phyloP scores from a whole-genome alignment of 2,888 invertebrate species.

The Ceratothoa steindachneri region DNA sequence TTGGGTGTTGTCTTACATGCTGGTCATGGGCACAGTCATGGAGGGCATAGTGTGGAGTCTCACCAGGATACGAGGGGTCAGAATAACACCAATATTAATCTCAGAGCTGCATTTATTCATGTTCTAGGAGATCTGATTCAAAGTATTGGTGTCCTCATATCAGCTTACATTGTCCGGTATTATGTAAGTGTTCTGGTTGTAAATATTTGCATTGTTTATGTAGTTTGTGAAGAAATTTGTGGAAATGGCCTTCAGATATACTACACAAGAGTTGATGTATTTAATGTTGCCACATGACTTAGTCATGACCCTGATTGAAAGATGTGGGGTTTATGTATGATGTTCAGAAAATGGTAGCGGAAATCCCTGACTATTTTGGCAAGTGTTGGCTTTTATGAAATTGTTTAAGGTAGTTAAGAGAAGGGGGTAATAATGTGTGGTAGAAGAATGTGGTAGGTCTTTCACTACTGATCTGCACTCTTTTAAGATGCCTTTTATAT shows the following conservation, averaged over 20 bases:
- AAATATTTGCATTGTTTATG: neutral
- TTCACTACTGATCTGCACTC: too few relatives aligned
- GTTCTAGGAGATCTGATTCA: constrained; percentile 84
- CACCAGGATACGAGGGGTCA: constrained; percentile 49
- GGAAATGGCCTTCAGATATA: constrained; percentile 2
- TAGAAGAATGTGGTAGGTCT: too few relatives aligned
- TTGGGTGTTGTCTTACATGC: constrained; percentile 77
- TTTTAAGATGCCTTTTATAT: too few relatives aligned
- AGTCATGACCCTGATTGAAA: too few relatives aligned
- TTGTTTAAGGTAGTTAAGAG: too few relatives aligned
- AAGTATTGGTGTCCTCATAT: constrained; percentile 78
- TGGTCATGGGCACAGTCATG: constrained; percentile 47
- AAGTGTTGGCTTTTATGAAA: too few relatives aligned
- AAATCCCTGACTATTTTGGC: too few relatives aligned
- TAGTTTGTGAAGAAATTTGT: neutral
- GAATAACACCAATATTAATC: constrained; percentile 62
- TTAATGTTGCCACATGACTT: too few relatives aligned
- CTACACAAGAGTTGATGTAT: too few relatives aligned
- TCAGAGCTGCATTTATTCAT: constrained; percentile 82
- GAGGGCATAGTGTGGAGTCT: constrained; percentile 44
- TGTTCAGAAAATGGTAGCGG: too few relatives aligned
- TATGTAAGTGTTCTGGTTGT: constrained; percentile 60
- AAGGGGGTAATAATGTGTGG: too few relatives aligned
- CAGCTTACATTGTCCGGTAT: constrained; percentile 76
- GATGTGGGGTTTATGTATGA: too few relatives aligned